phyloP scores from a whole-genome alignment of 2,797 vertebrate species.

The Poecilia picta region DNA sequence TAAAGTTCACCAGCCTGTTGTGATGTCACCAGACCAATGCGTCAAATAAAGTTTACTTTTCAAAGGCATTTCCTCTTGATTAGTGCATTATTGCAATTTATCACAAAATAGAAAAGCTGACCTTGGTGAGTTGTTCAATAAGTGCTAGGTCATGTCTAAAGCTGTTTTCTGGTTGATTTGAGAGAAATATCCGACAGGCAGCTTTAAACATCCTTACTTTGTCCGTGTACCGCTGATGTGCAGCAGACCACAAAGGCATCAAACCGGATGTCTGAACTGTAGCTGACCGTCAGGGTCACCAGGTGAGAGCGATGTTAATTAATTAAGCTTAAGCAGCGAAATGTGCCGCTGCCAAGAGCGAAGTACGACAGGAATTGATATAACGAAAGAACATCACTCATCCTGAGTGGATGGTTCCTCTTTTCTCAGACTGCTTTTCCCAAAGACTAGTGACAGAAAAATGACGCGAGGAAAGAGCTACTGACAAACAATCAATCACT shows the following conservation, averaged over 20 bases:
- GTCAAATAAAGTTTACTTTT: background rate
- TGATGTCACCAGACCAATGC: background rate
- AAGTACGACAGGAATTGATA: background rate
- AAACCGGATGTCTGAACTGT: background rate
- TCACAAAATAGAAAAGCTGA: background rate
- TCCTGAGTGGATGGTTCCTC: background rate
- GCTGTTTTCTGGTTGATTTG: background rate
- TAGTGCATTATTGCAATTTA: background rate
- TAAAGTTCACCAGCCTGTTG: background rate
- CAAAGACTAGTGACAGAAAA: background rate
- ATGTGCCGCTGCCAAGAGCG: background rate
- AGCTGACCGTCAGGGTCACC: background rate
- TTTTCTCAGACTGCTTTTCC: background rate
- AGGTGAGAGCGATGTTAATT: background rate
- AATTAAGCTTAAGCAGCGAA: background rate
- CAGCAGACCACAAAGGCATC: background rate
- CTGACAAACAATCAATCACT: fast-evolving
- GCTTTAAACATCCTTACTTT: background rate
- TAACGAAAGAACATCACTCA: background rate
- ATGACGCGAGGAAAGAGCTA: background rate
- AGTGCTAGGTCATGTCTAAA: background rate
- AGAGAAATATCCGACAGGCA: background rate
- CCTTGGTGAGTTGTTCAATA: background rate
- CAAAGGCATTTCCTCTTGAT: background rate
- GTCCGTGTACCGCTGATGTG: background rate